These are phyloP conservation scores for Seriola quinqueradiata DNA, from an alignment of 2,113 vertebrate species.

Conservation along the genomic window DNA sequence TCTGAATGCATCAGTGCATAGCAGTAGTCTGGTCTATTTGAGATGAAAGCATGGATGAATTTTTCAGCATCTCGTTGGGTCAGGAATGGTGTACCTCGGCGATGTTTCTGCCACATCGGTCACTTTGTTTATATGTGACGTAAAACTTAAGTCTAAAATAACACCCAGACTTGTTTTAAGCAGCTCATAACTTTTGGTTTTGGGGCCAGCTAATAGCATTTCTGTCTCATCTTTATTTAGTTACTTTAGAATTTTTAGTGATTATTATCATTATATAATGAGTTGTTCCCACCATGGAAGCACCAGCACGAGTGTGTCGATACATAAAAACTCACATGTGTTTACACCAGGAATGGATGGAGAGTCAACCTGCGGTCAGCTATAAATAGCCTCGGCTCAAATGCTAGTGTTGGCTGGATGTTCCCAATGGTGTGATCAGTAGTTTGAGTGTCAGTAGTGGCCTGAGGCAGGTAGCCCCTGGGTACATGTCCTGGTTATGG, in stretches of 20 bases:
- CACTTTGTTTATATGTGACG: background rate
- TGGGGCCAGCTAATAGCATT: background rate
- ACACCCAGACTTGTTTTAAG: background rate
- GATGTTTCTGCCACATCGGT: background rate
- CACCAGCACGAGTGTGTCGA: background rate
- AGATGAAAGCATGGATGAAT: background rate
- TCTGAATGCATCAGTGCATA: background rate
- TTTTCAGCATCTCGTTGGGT: background rate
- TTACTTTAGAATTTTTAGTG: background rate
- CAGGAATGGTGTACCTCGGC: background rate
- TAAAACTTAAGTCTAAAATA: background rate
- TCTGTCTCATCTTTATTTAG: background rate
- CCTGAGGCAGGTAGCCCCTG: conserved; percentile 58
- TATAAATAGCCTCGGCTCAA: conserved; percentile 56
- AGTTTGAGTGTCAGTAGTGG: conserved; percentile 53
- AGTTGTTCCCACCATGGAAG: background rate
- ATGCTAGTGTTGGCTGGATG: conserved; percentile 40
- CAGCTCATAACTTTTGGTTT: too few species aligned
- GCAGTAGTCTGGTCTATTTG: background rate
- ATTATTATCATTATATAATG: background rate
- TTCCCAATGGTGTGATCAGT: conserved; percentile 61
- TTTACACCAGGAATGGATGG: conserved; percentile 28
- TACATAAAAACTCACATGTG: background rate
- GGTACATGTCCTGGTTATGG: conserved; percentile 59
- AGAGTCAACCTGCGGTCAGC: conserved; percentile 8